Evolutionary conservation across 1,140 invertebrate genomes (phyloP), one percentile per base, ranked within the genome.

Genomic region (Anastatus disparis): DNA sequence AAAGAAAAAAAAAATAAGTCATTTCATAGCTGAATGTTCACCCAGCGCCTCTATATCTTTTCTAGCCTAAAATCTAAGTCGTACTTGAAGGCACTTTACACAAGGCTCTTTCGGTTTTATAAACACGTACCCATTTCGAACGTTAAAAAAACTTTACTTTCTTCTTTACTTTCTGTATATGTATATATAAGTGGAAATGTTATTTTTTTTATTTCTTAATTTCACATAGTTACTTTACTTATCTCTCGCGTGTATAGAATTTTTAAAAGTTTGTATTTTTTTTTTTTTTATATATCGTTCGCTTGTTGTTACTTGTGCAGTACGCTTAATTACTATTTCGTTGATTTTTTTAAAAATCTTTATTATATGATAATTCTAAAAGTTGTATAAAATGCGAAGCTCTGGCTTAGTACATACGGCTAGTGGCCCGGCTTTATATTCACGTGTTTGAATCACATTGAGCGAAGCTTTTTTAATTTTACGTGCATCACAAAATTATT

Each of bases 41-140:
- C 82, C 80, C 84, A 86, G 82, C 84, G 83, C 84, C 84, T 85
- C 83, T 80, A 73, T 38, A 72, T 75, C 76, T n/a, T 79, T 56
- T 81, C 76, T 80, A 85, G 80, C 75, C 83, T 85, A 85, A 84
- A 82, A 78, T 84, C 83, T 85, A 86, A 82, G 71, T 84, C 81
- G 80, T 85, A 85, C 76, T 85, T 84, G 77, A 86, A 86, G 84
- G 84, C 84, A 86, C 84, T 86, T 86, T 82, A 86, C 79, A 82
- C 82, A 86, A 86, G 84, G 84, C 84, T 85, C 79, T 82, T 81
- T 81, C 79, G 79, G 77, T 84, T 84, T 71, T 79, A 72, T 6
- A 35, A 35, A 74, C 2, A 77, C 74, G 75, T 81, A 79, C 76
- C 72, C 74, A 4, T 66, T 75, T 76, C 63, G 53, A 77, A 74